Evolutionary conservation across 2,113 vertebrate species (phyloP).

Genomic region (Nestor notabilis): DNA sequence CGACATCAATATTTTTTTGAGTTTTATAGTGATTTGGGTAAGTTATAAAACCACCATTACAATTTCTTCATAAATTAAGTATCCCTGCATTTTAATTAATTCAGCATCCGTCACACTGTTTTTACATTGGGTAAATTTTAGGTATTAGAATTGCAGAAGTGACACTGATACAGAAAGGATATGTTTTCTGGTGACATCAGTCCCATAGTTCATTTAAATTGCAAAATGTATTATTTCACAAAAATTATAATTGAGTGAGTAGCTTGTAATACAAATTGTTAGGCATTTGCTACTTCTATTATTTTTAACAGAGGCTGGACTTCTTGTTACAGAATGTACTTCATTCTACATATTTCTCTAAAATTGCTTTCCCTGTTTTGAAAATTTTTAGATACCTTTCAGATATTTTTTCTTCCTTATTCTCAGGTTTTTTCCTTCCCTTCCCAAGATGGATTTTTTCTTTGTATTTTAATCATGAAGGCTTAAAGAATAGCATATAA

Average conservation of each 20-base stretch:
- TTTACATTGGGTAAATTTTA: background rate
- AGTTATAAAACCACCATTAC: background rate
- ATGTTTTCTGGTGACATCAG: background rate
- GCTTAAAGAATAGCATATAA: background rate
- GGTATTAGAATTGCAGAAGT: background rate
- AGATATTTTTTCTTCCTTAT: background rate
- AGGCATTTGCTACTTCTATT: background rate
- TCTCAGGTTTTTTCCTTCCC: background rate
- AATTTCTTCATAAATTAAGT: background rate
- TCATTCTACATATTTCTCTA: background rate
- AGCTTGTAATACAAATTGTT: background rate
- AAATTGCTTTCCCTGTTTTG: background rate
- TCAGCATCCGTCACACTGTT: background rate
- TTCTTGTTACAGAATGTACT: background rate
- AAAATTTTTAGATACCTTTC: background rate
- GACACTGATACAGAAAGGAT: background rate
- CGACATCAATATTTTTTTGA: background rate
- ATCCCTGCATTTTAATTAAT: background rate
- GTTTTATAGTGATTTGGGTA: background rate
- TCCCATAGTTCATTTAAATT: background rate
- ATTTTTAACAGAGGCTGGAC: background rate
- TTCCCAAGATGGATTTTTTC: background rate
- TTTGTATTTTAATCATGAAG: background rate
- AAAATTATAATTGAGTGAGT: background rate
- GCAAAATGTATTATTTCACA: background rate